phyloP scores from a whole-genome alignment of 2,888 invertebrate species.

The Cetonia aurata region DNA sequence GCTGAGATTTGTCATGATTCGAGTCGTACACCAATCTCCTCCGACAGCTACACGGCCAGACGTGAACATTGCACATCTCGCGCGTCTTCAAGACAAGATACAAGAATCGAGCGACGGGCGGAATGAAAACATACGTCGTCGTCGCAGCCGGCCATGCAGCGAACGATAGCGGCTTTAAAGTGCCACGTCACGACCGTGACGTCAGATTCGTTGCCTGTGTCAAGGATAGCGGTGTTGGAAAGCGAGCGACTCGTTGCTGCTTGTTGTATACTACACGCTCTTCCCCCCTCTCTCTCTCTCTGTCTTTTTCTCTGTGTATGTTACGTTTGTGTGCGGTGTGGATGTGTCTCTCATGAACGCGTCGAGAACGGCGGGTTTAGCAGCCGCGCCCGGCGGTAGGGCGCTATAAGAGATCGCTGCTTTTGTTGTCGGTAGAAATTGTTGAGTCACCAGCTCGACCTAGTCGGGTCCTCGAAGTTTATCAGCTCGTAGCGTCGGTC shows the following conservation, averaged over 20 bases:
- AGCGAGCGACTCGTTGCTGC: constrained; percentile 19
- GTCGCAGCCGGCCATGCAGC: constrained; percentile 32
- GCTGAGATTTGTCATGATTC: neutral
- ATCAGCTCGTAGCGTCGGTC: neutral
- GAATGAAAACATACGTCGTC: constrained; percentile 7
- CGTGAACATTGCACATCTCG: neutral
- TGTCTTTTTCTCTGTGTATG: neutral
- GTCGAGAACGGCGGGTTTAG: no score
- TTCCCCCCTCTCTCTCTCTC: neutral
- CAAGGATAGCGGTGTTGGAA: constrained; percentile 38
- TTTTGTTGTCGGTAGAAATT: neutral
- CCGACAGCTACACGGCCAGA: neutral
- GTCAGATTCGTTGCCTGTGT: constrained; percentile 38
- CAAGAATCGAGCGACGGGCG: neutral
- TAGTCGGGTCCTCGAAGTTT: no score
- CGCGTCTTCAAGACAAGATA: constrained; percentile 1
- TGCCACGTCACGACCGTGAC: constrained; percentile 34
- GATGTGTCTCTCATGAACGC: neutral
- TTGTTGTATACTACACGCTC: constrained; percentile 14
- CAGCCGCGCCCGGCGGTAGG: no score
- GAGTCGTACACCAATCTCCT: neutral
- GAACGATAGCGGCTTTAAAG: constrained; percentile 40
- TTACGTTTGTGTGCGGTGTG: constrained; percentile 8
- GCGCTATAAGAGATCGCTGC: neutral
- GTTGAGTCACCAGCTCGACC: constrained; percentile 15